Conservation (phyloP, 2,113 vertebrate genomes). For the Chroicocephalus ridibundus region DNA sequence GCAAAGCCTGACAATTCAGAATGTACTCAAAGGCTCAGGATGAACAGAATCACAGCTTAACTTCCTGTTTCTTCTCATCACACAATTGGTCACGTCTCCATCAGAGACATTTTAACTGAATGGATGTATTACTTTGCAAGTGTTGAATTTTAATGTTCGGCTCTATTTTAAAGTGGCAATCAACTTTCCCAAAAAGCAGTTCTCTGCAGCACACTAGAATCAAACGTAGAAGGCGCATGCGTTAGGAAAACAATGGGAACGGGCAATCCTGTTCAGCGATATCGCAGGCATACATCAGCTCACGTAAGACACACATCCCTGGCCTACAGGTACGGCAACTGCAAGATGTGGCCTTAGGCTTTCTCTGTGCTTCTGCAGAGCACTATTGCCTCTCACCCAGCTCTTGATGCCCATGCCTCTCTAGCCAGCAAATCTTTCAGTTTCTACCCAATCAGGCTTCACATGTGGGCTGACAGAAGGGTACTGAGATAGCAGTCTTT, state of each 20-base stretch:
- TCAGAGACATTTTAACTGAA: neutral
- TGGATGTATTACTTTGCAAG: neutral
- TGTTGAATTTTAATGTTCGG: neutral
- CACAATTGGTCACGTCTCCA: neutral
- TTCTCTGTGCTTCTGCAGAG: neutral
- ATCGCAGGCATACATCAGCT: neutral
- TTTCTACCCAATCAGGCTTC: neutral
- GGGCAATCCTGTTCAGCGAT: neutral
- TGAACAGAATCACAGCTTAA: neutral
- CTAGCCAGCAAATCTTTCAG: neutral
- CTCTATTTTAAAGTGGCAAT: neutral
- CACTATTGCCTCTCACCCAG: neutral
- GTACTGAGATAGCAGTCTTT: neutral
- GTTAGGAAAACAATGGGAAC: neutral
- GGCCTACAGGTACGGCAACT: neutral
- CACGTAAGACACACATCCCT: rapidly evolving
- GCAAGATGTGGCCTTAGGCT: neutral
- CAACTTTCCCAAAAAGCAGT: neutral
- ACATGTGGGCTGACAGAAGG: neutral
- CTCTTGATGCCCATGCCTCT: neutral
- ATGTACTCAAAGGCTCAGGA: neutral
- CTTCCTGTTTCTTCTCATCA: neutral
- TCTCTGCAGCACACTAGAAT: neutral
- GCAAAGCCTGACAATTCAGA: neutral
- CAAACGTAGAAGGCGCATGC: neutral